Evolutionary conservation across 2,113 vertebrate species (phyloP), one percentile per base, ranked within the genome.

Genomic region (Cathartes aura): DNA sequence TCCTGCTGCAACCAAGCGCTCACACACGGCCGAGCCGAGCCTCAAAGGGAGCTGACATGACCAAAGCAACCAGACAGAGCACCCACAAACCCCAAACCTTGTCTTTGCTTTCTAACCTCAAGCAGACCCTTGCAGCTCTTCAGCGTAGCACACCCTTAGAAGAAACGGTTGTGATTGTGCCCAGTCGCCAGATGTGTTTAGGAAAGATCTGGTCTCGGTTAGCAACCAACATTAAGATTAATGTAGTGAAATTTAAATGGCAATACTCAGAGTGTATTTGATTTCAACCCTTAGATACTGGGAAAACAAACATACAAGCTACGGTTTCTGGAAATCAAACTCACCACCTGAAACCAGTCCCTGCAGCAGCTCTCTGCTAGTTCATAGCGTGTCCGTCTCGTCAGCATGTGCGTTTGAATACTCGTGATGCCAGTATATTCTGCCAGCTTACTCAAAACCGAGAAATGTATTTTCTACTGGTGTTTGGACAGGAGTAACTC

Each of bases 211-310:
- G 87, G 18, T 70, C 87, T 74, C 10, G 19, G 59, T 91, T 78
- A 81, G 55, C 36, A 48, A 73, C 40, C 80, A 34, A 6, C 71
- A 4, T 2, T 8, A 4, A 62, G 66, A 71, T 58, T 30, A 55
- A 82, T 0, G 21, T 2, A 11, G 64, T 88, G 73, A 34, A 60
- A 56, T n/a, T 15, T 8, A 19, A 64, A 24, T 0, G 55, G 71
- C 9, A 5, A 4, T 3, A 11, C 64, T 59, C 7, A 1, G 45
- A 70, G 59, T 0, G 0, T 1, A 3, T 38, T 73, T 29, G n/a
- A 40, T 70, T 53, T 13, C 84, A n/a, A 29, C 16, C 38, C 89
- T 59, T 59, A 50, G 87, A 64, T n/a, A 86, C 75, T 8, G 2
- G 45, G 63, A 53, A 87, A 91, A 89, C 92, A 96, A 93, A 87